Evolutionary conservation across 2,888 invertebrate genomes (phyloP).

Genomic region (Athalia cordata): DNA sequence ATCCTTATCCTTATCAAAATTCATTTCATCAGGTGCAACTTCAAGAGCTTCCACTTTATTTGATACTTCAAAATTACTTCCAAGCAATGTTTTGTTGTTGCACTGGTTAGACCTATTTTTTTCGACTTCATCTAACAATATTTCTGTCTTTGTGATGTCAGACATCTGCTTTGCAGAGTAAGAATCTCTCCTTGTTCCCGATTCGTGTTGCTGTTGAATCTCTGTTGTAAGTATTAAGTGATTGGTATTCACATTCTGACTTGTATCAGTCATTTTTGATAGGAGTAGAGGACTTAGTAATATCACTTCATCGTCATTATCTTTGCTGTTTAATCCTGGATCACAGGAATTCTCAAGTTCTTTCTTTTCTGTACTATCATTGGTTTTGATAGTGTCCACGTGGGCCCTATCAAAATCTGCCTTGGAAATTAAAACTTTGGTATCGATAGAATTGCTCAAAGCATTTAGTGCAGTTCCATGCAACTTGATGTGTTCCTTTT

Average conservation of each 20-base stretch:
- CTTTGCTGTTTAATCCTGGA: not conserved
- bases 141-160: slow-evolving; percentile 1
- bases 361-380: not conserved
- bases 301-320: not conserved
- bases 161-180: not conserved
- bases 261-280: not conserved
- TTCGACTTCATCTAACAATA: not conserved
- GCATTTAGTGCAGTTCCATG: not conserved
- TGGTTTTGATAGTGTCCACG: not conserved
- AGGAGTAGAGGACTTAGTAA: not conserved
- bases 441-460: not conserved
- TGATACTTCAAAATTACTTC: slow-evolving; percentile 12
- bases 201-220: no score
- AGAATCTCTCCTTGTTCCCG: no score
- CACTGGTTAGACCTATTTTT: not conserved
- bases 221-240: not conserved
- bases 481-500: not conserved
- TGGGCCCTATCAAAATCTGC: not conserved
- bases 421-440: not conserved
- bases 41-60: not conserved
- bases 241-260: not conserved
- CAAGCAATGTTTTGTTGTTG: not conserved
- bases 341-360: not conserved
- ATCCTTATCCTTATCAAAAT: not conserved
- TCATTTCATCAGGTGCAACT: slow-evolving; percentile 15